These are phyloP conservation scores for Andrena bucephala DNA, from an alignment of 2,888 invertebrate genomes.

Conservation along the genomic window DNA sequence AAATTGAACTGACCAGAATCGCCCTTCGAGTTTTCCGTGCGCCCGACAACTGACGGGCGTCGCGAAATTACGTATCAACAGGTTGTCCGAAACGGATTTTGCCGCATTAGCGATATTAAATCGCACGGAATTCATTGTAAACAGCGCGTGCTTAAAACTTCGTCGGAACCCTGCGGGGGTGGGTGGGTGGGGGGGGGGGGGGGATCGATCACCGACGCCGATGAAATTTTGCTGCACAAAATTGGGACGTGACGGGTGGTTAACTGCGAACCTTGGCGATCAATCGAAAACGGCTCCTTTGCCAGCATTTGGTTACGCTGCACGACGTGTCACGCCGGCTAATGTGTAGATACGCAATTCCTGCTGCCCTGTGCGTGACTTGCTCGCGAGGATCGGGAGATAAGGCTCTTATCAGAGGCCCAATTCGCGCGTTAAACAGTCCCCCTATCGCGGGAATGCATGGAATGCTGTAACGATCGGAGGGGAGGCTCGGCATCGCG, in stretches of 20 bases:
- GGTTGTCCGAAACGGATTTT: conserved; percentile 44
- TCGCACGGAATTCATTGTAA: neutral
- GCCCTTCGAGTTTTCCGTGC: conserved; percentile 20
- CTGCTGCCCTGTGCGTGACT: neutral
- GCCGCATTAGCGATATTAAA: conserved; percentile 24
- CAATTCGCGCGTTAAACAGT: conserved; percentile 6
- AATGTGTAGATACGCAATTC: neutral
- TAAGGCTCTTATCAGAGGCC: neutral
- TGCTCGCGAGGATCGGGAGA: neutral
- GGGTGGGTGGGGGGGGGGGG: no score
- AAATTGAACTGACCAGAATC: conserved; percentile 45
- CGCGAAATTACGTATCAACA: conserved; percentile 53
- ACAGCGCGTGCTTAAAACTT: no score
- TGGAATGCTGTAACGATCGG: neutral
- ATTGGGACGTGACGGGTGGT: neutral
- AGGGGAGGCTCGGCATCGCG: neutral
- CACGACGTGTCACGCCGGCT: neutral
- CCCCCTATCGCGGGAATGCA: neutral
- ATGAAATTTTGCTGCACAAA: no score
- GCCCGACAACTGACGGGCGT: conserved; percentile 1
- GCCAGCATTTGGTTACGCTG: neutral
- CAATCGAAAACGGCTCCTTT: neutral
- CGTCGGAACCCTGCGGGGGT: no score
- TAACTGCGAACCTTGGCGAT: neutral
- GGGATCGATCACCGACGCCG: no score